These are phyloP conservation scores for Centrocercus urophasianus DNA, from an alignment of 2,113 vertebrate genomes.

Conservation along the genomic window DNA sequence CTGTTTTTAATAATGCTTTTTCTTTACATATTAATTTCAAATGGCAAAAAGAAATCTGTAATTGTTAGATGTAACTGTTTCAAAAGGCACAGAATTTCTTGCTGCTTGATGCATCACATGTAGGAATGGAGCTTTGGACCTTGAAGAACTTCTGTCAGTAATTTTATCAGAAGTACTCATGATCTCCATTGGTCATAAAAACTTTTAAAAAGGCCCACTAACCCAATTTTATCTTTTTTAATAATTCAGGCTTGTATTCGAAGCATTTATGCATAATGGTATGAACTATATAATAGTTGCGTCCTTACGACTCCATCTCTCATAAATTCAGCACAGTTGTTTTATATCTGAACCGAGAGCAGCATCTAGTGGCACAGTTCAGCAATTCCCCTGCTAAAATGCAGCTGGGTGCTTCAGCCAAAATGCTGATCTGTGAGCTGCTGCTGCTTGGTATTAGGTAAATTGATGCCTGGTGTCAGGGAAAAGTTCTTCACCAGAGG, in stretches of 20 bases:
- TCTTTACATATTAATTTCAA: background rate
- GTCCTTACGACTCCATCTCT: fast-evolving
- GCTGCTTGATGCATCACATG: background rate
- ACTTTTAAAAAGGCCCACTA: background rate
- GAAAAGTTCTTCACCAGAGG: background rate
- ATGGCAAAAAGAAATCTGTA: background rate
- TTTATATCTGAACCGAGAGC: background rate
- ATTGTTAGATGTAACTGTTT: background rate
- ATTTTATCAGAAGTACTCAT: background rate
- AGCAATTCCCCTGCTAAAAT: background rate
- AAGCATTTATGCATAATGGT: background rate
- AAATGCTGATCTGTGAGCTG: background rate
- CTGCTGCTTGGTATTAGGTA: background rate
- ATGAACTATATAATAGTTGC: background rate
- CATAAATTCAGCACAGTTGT: background rate
- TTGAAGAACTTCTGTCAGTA: background rate
- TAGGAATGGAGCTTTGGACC: background rate
- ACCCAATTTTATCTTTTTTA: background rate
- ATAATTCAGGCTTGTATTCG: background rate
- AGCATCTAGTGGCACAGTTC: constrained; percentile 49
- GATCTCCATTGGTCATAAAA: background rate
- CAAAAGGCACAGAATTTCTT: background rate
- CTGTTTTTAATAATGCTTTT: background rate
- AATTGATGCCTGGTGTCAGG: background rate
- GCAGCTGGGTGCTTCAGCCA: background rate